phyloP scores from a whole-genome alignment of 2,113 vertebrate species.

The Desmodus rotundus region DNA sequence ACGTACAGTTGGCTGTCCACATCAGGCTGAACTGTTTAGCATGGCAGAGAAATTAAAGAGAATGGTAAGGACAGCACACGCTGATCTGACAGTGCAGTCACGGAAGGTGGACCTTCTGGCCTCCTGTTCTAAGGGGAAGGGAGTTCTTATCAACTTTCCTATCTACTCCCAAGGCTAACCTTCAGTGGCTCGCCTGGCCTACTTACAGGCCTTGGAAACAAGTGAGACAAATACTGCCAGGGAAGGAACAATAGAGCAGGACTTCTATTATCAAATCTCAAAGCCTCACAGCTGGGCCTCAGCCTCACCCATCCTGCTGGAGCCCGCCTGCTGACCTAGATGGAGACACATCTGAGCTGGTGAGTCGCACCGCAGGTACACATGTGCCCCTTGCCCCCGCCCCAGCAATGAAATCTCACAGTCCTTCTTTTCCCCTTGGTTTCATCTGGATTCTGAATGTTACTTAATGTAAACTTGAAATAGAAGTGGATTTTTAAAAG shows the following conservation, averaged over 20 bases:
- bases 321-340: background rate
- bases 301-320: background rate
- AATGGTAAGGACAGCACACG: background rate
- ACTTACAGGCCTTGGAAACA: background rate
- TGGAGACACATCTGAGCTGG: background rate
- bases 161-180: background rate
- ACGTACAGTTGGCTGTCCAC: background rate
- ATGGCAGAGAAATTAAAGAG: background rate
- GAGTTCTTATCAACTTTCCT: background rate
- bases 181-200: background rate
- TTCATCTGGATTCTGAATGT: conserved; percentile 30
- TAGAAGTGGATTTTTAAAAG: conserved; percentile 34
- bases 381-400: accelerated
- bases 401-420: background rate
- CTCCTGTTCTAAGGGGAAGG: background rate
- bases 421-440: background rate
- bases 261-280: background rate
- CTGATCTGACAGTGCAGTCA: background rate
- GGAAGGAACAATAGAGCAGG: background rate
- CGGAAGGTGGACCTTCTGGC: background rate
- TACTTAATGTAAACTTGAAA: conserved; percentile 6
- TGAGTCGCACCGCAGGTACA: accelerated
- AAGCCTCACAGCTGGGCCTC: background rate
- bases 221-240: background rate
- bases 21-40: background rate